Percentiles rank a stretch among this genome's conserved stretches.
phyloP scores from a whole-genome alignment of 1,140 invertebrate species.

The Drosophila seguyi region DNA sequence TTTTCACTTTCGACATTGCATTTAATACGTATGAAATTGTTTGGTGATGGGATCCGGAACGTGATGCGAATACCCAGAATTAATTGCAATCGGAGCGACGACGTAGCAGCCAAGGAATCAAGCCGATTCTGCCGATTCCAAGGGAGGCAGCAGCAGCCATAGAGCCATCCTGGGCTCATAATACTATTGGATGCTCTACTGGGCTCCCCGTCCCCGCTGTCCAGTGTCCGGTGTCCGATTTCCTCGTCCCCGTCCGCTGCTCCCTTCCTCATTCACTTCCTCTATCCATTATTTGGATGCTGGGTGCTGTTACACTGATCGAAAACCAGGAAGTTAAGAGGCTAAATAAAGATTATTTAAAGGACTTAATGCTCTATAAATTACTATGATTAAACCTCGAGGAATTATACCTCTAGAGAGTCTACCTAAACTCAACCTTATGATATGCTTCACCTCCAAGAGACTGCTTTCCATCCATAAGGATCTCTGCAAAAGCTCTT shows the following conservation, averaged over 20 bases:
- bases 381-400: not conserved
- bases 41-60: constrained; percentile 78
- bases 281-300: constrained; percentile 1
- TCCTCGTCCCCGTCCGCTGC: not conserved
- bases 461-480: no score
- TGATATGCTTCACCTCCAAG: not conserved
- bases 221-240: not conserved
- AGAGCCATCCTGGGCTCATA: constrained; percentile 19
- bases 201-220: not conserved
- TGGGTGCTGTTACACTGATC: constrained; percentile 7
- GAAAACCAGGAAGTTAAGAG: not conserved
- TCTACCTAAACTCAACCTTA: not conserved
- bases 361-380: not conserved
- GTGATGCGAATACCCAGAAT: constrained; percentile 78
- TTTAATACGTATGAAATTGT: constrained; percentile 83
- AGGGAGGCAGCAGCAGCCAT: constrained; percentile 1
- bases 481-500: not conserved
- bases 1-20: constrained; percentile 77
- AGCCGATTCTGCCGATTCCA: constrained; percentile 17
- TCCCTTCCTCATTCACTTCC: no score
- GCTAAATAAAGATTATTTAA: not conserved
- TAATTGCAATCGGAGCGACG: constrained; percentile 66
- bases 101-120: constrained; percentile 32
- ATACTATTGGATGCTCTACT: constrained; percentile 32
- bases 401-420: not conserved